Conservation (phyloP, 2,113 vertebrate species). For the Chrysochloris asiatica region DNA sequence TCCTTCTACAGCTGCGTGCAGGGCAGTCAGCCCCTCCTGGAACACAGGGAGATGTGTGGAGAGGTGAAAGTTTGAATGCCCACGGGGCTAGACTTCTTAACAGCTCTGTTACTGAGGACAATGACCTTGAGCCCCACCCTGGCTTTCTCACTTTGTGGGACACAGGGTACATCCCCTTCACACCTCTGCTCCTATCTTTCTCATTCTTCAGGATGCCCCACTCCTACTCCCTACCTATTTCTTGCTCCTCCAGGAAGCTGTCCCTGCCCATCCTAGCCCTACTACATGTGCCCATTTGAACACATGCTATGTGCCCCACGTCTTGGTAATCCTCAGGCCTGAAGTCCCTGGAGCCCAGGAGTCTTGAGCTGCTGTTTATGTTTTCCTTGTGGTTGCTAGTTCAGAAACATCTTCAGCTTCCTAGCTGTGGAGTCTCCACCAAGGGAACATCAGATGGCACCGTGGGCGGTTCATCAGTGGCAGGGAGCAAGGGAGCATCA, state of each 20-base stretch:
- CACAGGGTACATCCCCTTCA: rapidly evolving
- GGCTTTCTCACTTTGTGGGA: not conserved
- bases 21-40: slow-evolving; percentile 89
- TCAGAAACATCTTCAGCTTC: not conserved
- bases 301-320: rapidly evolving
- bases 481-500: not conserved
- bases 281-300: not conserved
- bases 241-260: not conserved
- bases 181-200: not conserved
- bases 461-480: rapidly evolving
- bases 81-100: not conserved
- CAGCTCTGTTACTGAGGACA: rapidly evolving
- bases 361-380: not conserved
- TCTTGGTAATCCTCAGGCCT: not conserved
- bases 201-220: not conserved
- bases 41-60: not conserved
- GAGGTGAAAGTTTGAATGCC: not conserved
- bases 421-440: not conserved
- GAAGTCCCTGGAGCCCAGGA: not conserved
- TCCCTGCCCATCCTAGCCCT: not conserved
- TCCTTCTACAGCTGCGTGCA: slow-evolving; percentile 89
- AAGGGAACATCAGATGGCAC: not conserved
- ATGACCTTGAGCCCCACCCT: not conserved
- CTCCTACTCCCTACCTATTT: not conserved
- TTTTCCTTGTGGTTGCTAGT: not conserved